Evolutionary conservation across 2,113 vertebrate genomes (phyloP).

Genomic region (Pardalotus punctatus): DNA sequence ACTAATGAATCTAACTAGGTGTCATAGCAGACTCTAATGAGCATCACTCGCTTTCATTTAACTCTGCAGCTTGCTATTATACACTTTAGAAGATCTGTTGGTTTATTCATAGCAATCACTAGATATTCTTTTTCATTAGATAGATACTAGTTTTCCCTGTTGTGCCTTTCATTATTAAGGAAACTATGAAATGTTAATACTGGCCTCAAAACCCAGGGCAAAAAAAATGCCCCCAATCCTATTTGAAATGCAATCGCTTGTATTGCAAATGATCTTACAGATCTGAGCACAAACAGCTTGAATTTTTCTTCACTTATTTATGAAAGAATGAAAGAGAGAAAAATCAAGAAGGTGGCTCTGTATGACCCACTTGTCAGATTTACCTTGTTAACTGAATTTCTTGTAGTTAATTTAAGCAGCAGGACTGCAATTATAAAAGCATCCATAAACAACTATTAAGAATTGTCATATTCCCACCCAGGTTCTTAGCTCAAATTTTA

Average conservation of each 20-base stretch:
- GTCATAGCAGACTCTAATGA: constrained; percentile 46
- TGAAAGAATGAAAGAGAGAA: not conserved
- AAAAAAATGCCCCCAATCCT: not conserved
- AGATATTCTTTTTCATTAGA: constrained; percentile 57
- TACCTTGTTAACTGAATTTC: not conserved
- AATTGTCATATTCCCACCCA: not conserved
- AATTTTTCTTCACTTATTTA: constrained; percentile 38
- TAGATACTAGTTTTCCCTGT: constrained; percentile 21
- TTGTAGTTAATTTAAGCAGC: constrained; percentile 6
- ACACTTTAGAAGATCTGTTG: constrained; percentile 19
- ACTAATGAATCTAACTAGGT: constrained; percentile 38
- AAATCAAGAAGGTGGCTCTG: not conserved
- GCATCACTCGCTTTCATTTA: constrained; percentile 34
- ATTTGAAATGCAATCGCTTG: not conserved
- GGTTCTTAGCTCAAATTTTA: not conserved
- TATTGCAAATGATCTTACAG: not conserved
- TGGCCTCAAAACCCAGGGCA: constrained; percentile 15
- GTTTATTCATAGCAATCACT: constrained; percentile 42
- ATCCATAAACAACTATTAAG: not conserved
- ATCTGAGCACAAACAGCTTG: constrained; percentile 15
- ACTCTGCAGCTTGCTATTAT: constrained; percentile 1
- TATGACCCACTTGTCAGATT: not conserved
- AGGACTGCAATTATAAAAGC: not conserved
- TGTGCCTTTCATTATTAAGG: constrained; percentile 31
- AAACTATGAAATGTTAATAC: constrained; percentile 46